Base-by-base conservation (phyloP, 2,797 vertebrate species). In the Gallinago solitaria region DNA sequence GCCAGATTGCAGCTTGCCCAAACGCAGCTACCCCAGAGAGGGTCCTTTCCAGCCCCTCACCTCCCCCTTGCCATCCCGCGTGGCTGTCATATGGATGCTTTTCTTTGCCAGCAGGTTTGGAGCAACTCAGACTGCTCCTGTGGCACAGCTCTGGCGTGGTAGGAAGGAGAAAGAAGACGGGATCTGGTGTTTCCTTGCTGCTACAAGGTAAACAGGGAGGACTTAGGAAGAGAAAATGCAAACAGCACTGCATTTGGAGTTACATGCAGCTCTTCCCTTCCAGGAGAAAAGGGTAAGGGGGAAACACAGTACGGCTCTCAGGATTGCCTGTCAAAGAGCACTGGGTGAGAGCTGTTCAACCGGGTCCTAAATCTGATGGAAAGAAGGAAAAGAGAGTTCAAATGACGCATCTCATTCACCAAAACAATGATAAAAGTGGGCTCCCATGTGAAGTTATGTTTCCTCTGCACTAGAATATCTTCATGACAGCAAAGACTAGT, bases 71-170 rank as follows among this genome's bases (percentile, higher is more conserved):
- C 71, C 51, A 7, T 53, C 63, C 87, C 2, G 1, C 10, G 0
- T 0, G 0, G 77, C 14, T 67, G 48, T 54, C 64, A 47, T 53
- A 91, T 43, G 77, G 87, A 51, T 23, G 33, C 33, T 82, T 82
- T 37, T 51, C 80, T 56, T 59, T 84, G 85, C 67, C 95, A 94
- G 63, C 12, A 67, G 48, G 23, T 83, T 91, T 73, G 70, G 43
- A 94, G 41, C 68, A 69, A 35, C 20, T 7, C 61, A 59, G 50
- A 57, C 23, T 27, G 37, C 61, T 61, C 3, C 37, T 12, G 11
- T 24, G 71, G 53, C 15, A n/a, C 1, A 2, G 45, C 25, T 32
- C 39, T 64, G 48, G 39, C 10, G 3, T 1, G 1, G 51, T 16
- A 65, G 35, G 64, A 83, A 65, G 43, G 51, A 75, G 50, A 80